phyloP scores from a whole-genome alignment of 2,888 invertebrate species.

The Limnephilus rhombicus region DNA sequence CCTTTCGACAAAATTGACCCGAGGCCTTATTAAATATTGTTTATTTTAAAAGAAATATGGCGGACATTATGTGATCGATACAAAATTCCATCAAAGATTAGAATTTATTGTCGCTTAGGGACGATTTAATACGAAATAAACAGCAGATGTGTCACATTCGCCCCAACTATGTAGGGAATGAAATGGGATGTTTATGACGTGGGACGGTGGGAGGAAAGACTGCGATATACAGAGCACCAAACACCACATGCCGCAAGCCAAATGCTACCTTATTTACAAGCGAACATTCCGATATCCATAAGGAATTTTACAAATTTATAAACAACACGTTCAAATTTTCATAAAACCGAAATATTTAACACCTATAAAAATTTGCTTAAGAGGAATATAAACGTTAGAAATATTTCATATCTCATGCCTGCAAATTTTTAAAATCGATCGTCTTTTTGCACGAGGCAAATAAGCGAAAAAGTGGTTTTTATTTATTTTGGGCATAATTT shows the following conservation, averaged over 20 bases:
- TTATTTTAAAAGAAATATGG: neutral
- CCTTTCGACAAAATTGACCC: too few species aligned
- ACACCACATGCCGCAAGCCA: neutral
- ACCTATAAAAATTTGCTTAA: too few species aligned
- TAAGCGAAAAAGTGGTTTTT: too few species aligned
- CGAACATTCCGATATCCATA: neutral
- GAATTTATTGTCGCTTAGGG: neutral
- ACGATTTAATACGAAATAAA: neutral
- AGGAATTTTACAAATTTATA: neutral
- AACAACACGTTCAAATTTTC: neutral
- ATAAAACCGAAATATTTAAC: neutral
- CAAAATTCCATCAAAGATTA: neutral
- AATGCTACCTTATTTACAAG: neutral
- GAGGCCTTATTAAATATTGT: too few species aligned
- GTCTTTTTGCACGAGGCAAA: too few species aligned
- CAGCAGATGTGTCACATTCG: conserved; percentile 16
- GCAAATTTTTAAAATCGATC: too few species aligned
- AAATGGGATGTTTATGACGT: conserved; percentile 21
- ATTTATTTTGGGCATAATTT: too few species aligned
- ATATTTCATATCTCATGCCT: too few species aligned
- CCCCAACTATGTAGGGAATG: neutral
- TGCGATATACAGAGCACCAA: neutral
- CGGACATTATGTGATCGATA: neutral
- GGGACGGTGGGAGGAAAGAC: neutral
- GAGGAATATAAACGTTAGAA: too few species aligned